These are phyloP conservation scores for Exephanes ischioxanthus DNA, from an alignment of 2,888 invertebrate genomes.

Conservation along the genomic window DNA sequence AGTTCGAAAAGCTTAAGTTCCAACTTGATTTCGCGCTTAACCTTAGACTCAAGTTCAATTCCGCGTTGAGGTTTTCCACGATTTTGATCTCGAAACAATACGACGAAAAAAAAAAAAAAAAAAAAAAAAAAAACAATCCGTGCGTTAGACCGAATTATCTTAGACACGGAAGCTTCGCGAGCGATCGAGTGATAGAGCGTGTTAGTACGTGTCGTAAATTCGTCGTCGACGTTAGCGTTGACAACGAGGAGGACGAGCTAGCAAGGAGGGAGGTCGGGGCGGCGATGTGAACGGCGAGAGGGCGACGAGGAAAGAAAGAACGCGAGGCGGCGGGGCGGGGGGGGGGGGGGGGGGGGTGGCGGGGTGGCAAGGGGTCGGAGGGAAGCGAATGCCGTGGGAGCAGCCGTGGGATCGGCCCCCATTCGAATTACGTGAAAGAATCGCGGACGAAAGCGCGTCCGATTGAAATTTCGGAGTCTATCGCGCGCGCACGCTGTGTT, in stretches of 20 bases:
- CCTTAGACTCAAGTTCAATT: neutral
- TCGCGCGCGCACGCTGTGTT: slow-evolving; percentile 38
- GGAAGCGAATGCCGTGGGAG: slow-evolving; percentile 71
- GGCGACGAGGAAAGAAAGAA: neutral
- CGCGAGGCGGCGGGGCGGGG: slow-evolving; percentile 39
- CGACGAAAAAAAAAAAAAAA: neutral
- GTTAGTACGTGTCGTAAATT: slow-evolving; percentile 74
- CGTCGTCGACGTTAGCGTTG: slow-evolving; percentile 57
- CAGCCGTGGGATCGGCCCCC: slow-evolving; percentile 81
- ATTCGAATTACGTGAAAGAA: slow-evolving; percentile 82
- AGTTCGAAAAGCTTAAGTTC: neutral
- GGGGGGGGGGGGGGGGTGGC: slow-evolving; percentile 41
- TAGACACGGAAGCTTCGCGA: slow-evolving; percentile 31
- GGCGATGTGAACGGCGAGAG: neutral
- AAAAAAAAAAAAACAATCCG: slow-evolving; percentile 3
- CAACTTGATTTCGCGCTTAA: too few relatives aligned
- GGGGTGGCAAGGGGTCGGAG: slow-evolving; percentile 60
- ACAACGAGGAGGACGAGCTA: slow-evolving; percentile 44
- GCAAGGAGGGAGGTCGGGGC: slow-evolving; percentile 37
- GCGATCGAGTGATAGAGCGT: slow-evolving; percentile 52
- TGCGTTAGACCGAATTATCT: slow-evolving; percentile 12
- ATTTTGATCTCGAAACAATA: neutral
- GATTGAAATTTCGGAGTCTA: slow-evolving; percentile 81
- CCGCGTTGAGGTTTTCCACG: neutral
- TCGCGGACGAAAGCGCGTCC: slow-evolving; percentile 75